Evolutionary conservation across 92 coral and sea anemone genomes (phyloP), one percentile per base, ranked within the genome.

Genomic region (Palythoa grandiflora): DNA sequence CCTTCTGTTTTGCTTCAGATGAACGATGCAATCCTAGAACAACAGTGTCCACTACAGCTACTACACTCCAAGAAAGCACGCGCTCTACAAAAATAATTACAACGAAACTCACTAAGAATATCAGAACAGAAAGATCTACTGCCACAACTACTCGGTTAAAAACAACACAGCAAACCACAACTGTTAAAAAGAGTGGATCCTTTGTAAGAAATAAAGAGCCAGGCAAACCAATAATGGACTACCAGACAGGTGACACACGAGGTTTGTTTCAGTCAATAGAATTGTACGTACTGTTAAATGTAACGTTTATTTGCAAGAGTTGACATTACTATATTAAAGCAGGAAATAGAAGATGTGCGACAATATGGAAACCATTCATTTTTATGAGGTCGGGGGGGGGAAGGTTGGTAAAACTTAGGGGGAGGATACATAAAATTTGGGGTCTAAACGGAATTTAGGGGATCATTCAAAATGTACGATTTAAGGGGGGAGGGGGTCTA

Each of bases 11-110:
- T 20, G 16, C 21, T 38, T 14, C 28, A 80, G 85, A 80, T 48
- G 85, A 80, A 10, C 20, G 73, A 65, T 80, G 85, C n/a, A 38
- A 80, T 65, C 60, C 85, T 15, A 55, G 17, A 55, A 55, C 61
- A 55, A 15, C 1, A 7, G 17, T 11, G 17, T 55, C 61, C 16
- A 55, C 61, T 3, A 55, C 61, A 11, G 17, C 17, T 15, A 55
- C 12, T 11, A 55, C 61, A 11, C 61, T 3, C 6, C 50, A 3
- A 14, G 12, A 73, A 17, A 73, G 53, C 79, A 38, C 75, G 47
- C 51, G 85, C n/a, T 7, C 72, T 63, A 63, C 85, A 61, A 14
- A 9, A 48, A 44, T 36, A 3, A 9, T 54, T 13, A 77, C 85
- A 39, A 80, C 75, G 52, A 51, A 16, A 7, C 38, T 19, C 54